Evolutionary conservation across 2,113 vertebrate species (phyloP).

Genomic region (Sakesphorus luctuosus): DNA sequence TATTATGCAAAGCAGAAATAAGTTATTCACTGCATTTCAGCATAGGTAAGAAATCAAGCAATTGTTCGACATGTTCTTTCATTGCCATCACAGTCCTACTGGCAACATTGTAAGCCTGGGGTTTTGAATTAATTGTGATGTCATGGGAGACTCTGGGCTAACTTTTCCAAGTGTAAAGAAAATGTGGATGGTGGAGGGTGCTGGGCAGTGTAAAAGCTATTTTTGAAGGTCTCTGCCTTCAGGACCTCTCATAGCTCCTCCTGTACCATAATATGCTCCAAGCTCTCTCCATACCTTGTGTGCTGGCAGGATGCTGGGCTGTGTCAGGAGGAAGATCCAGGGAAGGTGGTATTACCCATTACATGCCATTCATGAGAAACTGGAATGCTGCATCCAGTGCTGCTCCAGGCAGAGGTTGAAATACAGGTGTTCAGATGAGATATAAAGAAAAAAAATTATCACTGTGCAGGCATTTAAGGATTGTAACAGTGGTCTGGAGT

Average conservation of each 20-base stretch:
- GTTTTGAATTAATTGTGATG: background rate
- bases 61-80: background rate
- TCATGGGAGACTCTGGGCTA: background rate
- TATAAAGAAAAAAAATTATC: background rate
- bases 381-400: background rate
- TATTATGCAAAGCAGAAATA: background rate
- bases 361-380: background rate
- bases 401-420: background rate
- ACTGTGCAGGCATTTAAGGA: background rate
- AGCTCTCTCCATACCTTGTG: accelerated
- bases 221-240: background rate
- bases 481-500: background rate
- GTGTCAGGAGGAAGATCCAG: background rate
- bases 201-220: background rate
- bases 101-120: background rate
- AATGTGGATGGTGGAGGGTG: background rate
- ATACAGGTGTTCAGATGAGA: background rate
- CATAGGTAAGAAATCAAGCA: background rate
- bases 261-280: accelerated
- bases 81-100: background rate
- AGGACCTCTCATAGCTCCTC: background rate
- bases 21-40: background rate
- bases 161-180: background rate
- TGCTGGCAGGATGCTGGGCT: background rate
- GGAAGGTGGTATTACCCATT: background rate